A percentile compares a stretch with the other conserved stretches of the same genome.
Conservation (phyloP, 2,797 vertebrate genomes). For the Potorous gilbertii region DNA sequence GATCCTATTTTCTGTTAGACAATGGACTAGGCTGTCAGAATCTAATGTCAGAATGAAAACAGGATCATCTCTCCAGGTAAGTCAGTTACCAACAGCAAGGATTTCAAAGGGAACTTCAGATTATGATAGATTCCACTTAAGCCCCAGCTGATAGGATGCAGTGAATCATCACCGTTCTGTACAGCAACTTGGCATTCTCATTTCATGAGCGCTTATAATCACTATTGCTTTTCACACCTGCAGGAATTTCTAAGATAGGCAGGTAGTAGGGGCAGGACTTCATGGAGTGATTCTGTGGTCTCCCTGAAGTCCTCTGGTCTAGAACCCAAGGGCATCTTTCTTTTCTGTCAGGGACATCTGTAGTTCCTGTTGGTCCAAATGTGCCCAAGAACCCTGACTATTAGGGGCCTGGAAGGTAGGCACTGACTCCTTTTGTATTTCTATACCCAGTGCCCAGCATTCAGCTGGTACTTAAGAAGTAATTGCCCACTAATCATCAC, state of each 20-base stretch:
- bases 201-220: no score
- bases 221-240: not conserved
- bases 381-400: not conserved
- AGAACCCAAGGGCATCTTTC: not conserved
- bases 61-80: no score
- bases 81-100: no score
- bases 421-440: not conserved
- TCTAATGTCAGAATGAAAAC: no score
- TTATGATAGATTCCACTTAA: no score
- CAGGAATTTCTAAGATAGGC: not conserved
- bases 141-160: no score
- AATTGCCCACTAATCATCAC: not conserved
- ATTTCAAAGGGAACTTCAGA: no score
- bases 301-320: not conserved
- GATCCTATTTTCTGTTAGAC: no score
- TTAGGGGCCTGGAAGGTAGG: not conserved
- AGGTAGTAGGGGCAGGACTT: not conserved
- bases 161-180: no score
- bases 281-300: not conserved
- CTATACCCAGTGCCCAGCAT: not conserved
- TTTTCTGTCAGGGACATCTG: not conserved
- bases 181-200: no score
- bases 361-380: not conserved
- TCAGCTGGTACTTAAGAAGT: not conserved
- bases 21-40: no score